A percentile compares a stretch with the other conserved stretches of the same genome.
These are phyloP conservation scores for Paedocypris sp. DNA, from an alignment of 2,113 vertebrate species.

Conservation along the genomic window DNA sequence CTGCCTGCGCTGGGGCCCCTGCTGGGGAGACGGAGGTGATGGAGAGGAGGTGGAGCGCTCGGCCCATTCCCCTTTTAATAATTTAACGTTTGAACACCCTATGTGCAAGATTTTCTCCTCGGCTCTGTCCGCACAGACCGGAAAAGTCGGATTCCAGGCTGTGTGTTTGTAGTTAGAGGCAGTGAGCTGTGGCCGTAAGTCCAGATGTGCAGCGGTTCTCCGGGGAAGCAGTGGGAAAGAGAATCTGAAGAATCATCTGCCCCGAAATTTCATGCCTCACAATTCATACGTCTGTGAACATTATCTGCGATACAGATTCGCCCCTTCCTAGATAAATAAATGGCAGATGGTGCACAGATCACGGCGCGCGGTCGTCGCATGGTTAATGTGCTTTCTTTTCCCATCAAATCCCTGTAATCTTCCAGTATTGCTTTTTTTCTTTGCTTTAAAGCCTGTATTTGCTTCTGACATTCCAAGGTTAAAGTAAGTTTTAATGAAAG, in stretches of 20 bases:
- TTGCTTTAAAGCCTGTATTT: not conserved
- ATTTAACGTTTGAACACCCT: not conserved
- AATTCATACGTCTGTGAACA: slow-evolving; percentile 32
- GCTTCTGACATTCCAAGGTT: not conserved
- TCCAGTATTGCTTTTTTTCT: not conserved
- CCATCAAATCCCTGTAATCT: not conserved
- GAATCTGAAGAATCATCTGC: slow-evolving; percentile 10
- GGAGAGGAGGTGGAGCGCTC: not conserved
- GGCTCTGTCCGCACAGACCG: not conserved
- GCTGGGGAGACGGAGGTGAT: slow-evolving; percentile 5
- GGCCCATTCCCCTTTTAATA: not conserved
- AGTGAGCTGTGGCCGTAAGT: not conserved
- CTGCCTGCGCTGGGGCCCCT: not conserved
- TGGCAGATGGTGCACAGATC: slow-evolving; percentile 28
- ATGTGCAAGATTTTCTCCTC: not conserved
- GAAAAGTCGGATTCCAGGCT: not conserved
- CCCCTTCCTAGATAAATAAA: slow-evolving; percentile 31
- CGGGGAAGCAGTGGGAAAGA: slow-evolving; percentile 24
- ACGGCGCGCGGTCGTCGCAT: not conserved
- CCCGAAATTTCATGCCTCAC: slow-evolving; percentile 33
- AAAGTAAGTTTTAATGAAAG: not conserved
- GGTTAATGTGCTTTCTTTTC: not conserved
- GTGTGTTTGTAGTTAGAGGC: not conserved
- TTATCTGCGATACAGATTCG: slow-evolving; percentile 4
- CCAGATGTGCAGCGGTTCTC: slow-evolving; percentile 28